phyloP scores from a whole-genome alignment of 2,797 vertebrate species.

The Diglossa cyanea region DNA sequence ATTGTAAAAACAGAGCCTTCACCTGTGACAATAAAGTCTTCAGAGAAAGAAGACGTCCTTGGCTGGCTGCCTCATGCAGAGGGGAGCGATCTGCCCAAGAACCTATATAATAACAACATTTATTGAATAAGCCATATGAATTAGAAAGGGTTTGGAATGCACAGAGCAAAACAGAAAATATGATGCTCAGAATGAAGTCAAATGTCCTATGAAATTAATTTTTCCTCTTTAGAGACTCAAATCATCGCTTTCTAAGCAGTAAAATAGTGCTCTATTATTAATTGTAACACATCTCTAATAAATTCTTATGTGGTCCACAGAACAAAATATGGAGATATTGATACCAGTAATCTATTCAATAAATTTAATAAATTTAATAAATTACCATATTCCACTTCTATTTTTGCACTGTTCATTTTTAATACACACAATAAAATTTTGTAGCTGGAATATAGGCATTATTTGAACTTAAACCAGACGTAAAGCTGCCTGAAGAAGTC shows the following conservation, averaged over 20 bases:
- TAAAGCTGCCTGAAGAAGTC: background rate
- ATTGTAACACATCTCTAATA: background rate
- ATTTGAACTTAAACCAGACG: background rate
- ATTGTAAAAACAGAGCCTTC: conserved; percentile 41
- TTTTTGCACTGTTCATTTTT: background rate
- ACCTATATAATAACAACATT: conserved; percentile 74
- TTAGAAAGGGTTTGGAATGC: background rate
- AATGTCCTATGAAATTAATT: background rate
- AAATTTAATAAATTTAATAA: background rate
- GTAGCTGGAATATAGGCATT: background rate
- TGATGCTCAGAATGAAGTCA: background rate
- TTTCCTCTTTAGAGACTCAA: background rate
- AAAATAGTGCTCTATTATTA: background rate
- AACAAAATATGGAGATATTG: background rate
- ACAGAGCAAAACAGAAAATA: conserved; percentile 2
- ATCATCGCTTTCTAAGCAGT: background rate
- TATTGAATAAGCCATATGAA: background rate
- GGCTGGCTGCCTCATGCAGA: conserved; percentile 91
- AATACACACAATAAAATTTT: background rate
- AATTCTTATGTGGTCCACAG: background rate
- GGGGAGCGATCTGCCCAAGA: conserved; percentile 95
- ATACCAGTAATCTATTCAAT: background rate
- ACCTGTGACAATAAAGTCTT: conserved; percentile 93
- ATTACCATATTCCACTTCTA: background rate
- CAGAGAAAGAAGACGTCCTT: conserved; percentile 90